These are phyloP conservation scores for Agapornis roseicollis DNA, from an alignment of 2,113 vertebrate genomes.

Conservation along the genomic window DNA sequence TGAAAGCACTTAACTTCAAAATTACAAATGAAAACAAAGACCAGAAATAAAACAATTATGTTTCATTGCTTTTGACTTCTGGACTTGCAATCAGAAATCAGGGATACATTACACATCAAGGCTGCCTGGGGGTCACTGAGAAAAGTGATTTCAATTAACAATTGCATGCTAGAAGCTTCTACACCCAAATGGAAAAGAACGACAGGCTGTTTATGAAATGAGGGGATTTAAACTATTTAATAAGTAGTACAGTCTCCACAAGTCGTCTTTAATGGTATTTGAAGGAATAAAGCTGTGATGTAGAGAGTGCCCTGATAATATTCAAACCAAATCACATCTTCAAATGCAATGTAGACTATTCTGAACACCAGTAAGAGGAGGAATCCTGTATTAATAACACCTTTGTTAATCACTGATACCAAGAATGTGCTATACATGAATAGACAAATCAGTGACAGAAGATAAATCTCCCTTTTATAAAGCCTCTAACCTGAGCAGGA, in stretches of 20 bases:
- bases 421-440: not conserved
- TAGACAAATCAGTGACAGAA: not conserved
- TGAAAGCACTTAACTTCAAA: constrained; percentile 16
- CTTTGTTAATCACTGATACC: not conserved
- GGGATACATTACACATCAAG: not conserved
- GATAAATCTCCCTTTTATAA: not conserved
- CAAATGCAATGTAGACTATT: not conserved
- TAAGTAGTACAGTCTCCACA: not conserved
- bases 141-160: constrained; percentile 11
- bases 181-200: not conserved
- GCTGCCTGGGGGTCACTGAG: not conserved
- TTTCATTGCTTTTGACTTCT: constrained; percentile 12
- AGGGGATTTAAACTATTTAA: not conserved
- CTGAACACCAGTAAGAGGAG: not conserved
- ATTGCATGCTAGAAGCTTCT: not conserved
- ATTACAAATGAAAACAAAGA: constrained; percentile 8
- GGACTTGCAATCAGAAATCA: not conserved
- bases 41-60: constrained; percentile 4
- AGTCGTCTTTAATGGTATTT: not conserved
- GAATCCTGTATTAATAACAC: not conserved
- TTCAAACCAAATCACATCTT: not conserved
- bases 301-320: not conserved
- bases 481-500: not conserved
- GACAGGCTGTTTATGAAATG: not conserved
- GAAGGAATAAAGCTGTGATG: not conserved